Base-by-base conservation (phyloP, 1,140 invertebrate species). In the Polypedilum vanderplanki region DNA sequence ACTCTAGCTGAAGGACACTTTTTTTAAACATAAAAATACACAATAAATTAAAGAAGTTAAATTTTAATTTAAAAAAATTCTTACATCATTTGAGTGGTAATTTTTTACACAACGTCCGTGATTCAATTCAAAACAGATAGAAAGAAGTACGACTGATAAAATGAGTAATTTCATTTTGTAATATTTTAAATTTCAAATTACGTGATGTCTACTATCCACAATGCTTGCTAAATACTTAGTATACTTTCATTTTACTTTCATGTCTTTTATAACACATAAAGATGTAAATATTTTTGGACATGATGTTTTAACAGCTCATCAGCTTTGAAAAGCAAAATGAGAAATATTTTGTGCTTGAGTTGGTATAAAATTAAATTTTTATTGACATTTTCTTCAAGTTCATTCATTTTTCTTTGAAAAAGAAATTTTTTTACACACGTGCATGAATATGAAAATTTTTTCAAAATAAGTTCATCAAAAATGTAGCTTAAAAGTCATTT, bases 191-290 rank as follows among this genome's bases (percentile, higher is more conserved):
- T 15, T 57, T 57, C n/a, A 17, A 57, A 57, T 12, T 57, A 57
- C 46, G 46, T 57, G 46, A 57, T 57, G 46, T 57, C 46, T 57
- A 57, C 8, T 15, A 57, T 3, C 46, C 12, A 57, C 46, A 57
- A 57, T 12, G n/a, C n/a, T 57, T 15, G 4, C 9, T 57, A 12
- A 15, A 1, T 15, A 12, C 15, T 57, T 57, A n/a, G 12, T 12
- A 15, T 57, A n/a, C 46, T 57, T 57, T 57, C 10, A 12, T n/a
- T 57, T 57, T 15, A 57, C 46, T 57, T 57, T 57, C n/a, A 57
- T 57, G 46, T 57, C 46, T n/a, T 57, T 57, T 57, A n/a, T 57
- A 9, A 15, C 46, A 57, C n/a, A n/a, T n/a, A 57, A n/a, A 57
- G 3, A 57, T 4, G 1, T 57, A 57, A 57, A 57, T 57, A 57